Conservation (phyloP, 2,113 vertebrate genomes). For the Gadus macrocephalus region DNA sequence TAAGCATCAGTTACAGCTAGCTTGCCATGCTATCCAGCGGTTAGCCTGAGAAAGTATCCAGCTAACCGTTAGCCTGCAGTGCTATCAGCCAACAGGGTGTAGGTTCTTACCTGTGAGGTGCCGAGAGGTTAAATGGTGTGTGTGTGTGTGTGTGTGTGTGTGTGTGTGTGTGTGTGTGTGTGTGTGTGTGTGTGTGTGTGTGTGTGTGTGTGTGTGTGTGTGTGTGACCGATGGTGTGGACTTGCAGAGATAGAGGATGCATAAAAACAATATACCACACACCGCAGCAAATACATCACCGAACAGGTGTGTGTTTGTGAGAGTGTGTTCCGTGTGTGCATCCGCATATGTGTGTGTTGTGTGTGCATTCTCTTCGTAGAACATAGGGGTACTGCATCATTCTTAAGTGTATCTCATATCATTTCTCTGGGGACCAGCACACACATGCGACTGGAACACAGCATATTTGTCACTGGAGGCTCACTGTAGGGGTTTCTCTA, state of each 20-base stretch:
- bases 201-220: too few species aligned
- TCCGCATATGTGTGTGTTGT: slow-evolving; percentile 1
- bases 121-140: too few species aligned
- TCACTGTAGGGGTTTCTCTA: not conserved
- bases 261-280: not conserved
- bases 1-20: too few species aligned
- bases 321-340: not conserved
- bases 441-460: not conserved
- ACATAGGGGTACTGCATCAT: not conserved
- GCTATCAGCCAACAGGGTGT: not conserved
- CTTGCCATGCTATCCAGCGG: not conserved
- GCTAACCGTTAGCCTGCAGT: not conserved
- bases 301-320: not conserved
- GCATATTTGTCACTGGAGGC: not conserved
- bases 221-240: too few species aligned
- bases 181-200: too few species aligned
- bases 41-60: not conserved
- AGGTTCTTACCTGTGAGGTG: too few species aligned
- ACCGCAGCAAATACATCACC: not conserved
- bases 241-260: too few species aligned
- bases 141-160: too few species aligned
- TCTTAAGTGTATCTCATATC: slow-evolving; percentile 2
- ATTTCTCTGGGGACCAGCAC: not conserved
- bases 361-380: not conserved
- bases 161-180: too few species aligned